These are phyloP conservation scores for Sebastes vulpes DNA, from an alignment of 2,797 vertebrate species.

Conservation along the genomic window DNA sequence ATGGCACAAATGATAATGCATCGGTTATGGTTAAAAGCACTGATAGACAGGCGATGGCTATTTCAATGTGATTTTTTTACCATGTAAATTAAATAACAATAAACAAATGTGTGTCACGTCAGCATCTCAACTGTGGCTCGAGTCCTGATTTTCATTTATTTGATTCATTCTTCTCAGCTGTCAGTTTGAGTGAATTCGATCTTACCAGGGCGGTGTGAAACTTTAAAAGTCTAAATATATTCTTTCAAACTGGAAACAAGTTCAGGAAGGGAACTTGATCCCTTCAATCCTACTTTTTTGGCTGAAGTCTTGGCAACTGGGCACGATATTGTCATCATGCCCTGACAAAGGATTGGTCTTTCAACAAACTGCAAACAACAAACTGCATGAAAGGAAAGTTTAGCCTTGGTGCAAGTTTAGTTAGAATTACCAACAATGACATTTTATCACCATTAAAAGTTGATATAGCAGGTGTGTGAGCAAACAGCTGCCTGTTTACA, in stretches of 20 bases:
- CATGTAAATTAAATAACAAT: conserved; percentile 57
- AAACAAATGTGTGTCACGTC: conserved; percentile 56
- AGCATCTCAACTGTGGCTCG: conserved; percentile 23
- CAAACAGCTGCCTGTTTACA: neutral
- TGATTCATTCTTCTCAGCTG: neutral
- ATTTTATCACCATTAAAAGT: neutral
- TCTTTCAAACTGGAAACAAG: neutral
- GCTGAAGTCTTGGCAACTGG: neutral
- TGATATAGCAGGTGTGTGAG: neutral
- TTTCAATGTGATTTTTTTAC: conserved; percentile 44
- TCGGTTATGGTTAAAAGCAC: conserved; percentile 38
- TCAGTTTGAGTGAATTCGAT: conserved; percentile 5
- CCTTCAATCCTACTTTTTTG: conserved; percentile 3
- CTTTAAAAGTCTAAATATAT: conserved; percentile 1
- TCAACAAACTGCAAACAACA: neutral
- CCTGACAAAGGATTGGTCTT: conserved; percentile 16
- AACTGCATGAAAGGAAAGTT: neutral
- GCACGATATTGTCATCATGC: neutral
- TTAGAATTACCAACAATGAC: neutral
- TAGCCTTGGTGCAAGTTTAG: neutral
- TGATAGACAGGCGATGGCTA: conserved; percentile 21
- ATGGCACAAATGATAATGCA: conserved; percentile 5
- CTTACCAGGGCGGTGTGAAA: neutral
- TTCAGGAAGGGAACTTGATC: conserved; percentile 24
- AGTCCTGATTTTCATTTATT: conserved; percentile 13